Conservation (phyloP, 1,140 invertebrate species). For the Zaprionus ornatus region DNA sequence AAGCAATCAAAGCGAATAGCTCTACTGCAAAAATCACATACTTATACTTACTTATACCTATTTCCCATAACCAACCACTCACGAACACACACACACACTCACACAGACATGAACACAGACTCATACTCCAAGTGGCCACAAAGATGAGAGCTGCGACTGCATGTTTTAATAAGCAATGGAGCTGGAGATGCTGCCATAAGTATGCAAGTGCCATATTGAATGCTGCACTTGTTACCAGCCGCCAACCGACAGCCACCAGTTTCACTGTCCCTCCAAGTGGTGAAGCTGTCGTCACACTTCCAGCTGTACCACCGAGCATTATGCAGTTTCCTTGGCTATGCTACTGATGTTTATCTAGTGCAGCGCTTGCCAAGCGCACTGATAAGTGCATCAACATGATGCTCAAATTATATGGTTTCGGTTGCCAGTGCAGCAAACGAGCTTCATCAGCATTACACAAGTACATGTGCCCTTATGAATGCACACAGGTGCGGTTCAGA, state of each 20-base stretch:
- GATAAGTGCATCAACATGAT: constrained; percentile 79
- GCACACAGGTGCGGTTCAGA: constrained; percentile 30
- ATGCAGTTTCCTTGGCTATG: constrained; percentile 50
- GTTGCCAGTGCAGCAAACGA: constrained; percentile 47
- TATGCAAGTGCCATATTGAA: constrained; percentile 53
- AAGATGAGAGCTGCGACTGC: constrained; percentile 23
- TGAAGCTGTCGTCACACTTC: neutral
- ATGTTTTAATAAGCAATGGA: constrained; percentile 72
- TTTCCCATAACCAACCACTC: neutral
- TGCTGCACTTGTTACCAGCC: constrained; percentile 18
- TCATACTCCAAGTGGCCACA: constrained; percentile 4
- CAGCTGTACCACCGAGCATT: constrained; percentile 47
- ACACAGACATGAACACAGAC: neutral
- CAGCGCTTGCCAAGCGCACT: constrained; percentile 66
- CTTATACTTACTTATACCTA: constrained; percentile 13
- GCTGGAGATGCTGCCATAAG: constrained; percentile 35
- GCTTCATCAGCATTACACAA: constrained; percentile 71
- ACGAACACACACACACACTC: neutral
- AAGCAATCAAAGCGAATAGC: constrained; percentile 70
- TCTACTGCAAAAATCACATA: constrained; percentile 44
- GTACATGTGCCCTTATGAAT: neutral
- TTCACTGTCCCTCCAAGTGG: constrained; percentile 8
- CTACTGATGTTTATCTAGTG: constrained; percentile 75
- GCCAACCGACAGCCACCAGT: neutral
- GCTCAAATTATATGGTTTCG: constrained; percentile 76